Conservation (phyloP, 1,140 invertebrate genomes). For the Dendrolimus kikuchii region DNA sequence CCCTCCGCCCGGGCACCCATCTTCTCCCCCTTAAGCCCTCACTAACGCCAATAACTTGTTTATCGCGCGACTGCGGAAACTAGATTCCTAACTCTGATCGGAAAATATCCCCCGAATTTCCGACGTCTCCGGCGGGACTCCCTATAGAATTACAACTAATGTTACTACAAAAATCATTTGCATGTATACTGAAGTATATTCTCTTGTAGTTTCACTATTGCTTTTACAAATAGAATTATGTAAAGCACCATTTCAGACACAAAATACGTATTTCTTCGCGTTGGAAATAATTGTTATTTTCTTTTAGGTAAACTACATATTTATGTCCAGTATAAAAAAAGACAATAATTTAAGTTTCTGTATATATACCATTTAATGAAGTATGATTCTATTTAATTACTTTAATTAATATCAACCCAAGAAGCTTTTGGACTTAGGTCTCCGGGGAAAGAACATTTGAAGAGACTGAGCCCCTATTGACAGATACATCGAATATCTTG, state of each 20-base stretch:
- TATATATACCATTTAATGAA: too few relatives aligned
- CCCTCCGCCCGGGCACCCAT: constrained; percentile 7
- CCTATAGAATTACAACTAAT: not conserved
- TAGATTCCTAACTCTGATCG: constrained; percentile 42
- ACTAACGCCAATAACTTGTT: constrained; percentile 51
- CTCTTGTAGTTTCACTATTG: not conserved
- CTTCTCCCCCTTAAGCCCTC: constrained; percentile 12
- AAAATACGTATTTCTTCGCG: too few relatives aligned
- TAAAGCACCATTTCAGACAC: not conserved
- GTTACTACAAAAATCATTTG: constrained; percentile 3
- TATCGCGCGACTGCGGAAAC: constrained; percentile 48
- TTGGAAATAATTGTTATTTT: too few relatives aligned
- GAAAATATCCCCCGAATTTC: constrained; percentile 44
- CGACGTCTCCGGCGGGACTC: constrained; percentile 20
- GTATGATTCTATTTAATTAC: too few relatives aligned
- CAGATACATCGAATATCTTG: too few relatives aligned
- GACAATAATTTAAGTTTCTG: too few relatives aligned
- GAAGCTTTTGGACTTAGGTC: too few relatives aligned
- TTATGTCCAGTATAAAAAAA: too few relatives aligned
- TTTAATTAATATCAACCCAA: too few relatives aligned
- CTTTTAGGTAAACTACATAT: too few relatives aligned
- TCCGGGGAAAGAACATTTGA: too few relatives aligned
- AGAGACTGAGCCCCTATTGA: too few relatives aligned
- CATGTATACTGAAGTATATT: not conserved
- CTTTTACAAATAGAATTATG: constrained; percentile 2